Base-by-base conservation (phyloP, 2,797 vertebrate species). In the Catharus ustulatus region DNA sequence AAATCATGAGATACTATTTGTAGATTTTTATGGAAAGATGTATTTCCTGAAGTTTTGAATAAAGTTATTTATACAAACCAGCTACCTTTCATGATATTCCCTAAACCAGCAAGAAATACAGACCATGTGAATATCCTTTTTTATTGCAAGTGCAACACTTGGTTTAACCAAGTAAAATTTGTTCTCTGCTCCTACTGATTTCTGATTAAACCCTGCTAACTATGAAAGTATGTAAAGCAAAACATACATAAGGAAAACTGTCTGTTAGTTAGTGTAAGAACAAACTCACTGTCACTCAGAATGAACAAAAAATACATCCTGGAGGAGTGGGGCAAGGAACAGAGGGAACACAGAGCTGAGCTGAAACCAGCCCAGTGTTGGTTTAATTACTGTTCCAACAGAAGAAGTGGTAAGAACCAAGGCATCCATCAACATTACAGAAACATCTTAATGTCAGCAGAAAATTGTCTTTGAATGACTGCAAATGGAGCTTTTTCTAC, bases 391-490 rank as follows among this genome's bases (percentile, higher is more conserved):
- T 75, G 58, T 13, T 96, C 81, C 63, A 17, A 52, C 2, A 89
- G 49, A 81, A 74, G 49, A 43, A 46, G 18, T 7, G 38, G 20
- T 43, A 57, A 85, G 81, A 93, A 92, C 30, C 15, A 32, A 84
- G 77, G 71, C 59, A 88, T 95, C 68, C 63, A 86, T 93, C 94
- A 92, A 29, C 57, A 32, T 30, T 87, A 77, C 34, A 67, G 73
- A 80, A 79, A 22, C 59, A 62, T 76, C 87, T 79, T 69, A 61
- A 93, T 11, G 45, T 76, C 91, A 76, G 71, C 71, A 79, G 73
- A 69, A 95, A 93, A 93, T 89, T 67, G 87, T 17, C 87, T 96
- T 93, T 84, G 92, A 96, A 96, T 38, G 93, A 84, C 62, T 93
- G 59, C 43, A 63, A 83, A 91, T 13, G 21, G 57, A 29, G 4